Percentiles rank a stretch among this genome's conserved stretches.
phyloP scores from a whole-genome alignment of 1,140 invertebrate species.

The Scaptomyza hsui region DNA sequence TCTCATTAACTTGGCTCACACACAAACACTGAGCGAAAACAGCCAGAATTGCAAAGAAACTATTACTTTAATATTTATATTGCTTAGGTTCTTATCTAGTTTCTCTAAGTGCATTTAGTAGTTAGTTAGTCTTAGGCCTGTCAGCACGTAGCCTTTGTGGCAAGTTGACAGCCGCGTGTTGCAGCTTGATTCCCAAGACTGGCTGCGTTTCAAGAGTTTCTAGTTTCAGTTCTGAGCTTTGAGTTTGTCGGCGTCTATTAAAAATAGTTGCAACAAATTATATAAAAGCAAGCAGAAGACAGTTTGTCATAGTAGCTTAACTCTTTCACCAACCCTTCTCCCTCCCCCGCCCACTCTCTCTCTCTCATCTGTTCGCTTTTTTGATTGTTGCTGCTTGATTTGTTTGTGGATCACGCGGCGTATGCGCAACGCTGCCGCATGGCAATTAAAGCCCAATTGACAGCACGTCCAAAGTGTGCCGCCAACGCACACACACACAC shows the following conservation, averaged over 20 bases:
- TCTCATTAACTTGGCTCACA: constrained; percentile 67
- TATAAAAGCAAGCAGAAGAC: constrained; percentile 42
- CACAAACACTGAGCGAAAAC: constrained; percentile 2
- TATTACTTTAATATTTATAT: too few relatives aligned
- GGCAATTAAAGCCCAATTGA: constrained; percentile 78
- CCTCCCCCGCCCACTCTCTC: background rate
- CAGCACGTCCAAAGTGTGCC: constrained; percentile 76
- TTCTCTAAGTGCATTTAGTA: background rate
- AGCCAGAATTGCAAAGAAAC: too few relatives aligned
- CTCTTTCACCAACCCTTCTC: background rate
- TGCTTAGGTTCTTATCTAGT: background rate
- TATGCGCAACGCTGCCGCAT: constrained; percentile 49
- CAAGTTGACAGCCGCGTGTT: constrained; percentile 28
- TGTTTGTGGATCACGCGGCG: constrained; percentile 32
- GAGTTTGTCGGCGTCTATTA: constrained; percentile 62
- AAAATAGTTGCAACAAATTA: too few relatives aligned
- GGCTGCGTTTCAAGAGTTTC: background rate
- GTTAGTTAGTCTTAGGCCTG: background rate
- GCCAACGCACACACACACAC: constrained; percentile 47
- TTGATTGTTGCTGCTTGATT: background rate
- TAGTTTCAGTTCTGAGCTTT: constrained; percentile 17
- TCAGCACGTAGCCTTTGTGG: constrained; percentile 23
- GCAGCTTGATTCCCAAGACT: constrained; percentile 2
- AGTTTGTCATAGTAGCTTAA: constrained; percentile 38
- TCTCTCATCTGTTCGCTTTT: constrained; percentile 1